These are phyloP conservation scores for Diachrysia chrysitis DNA, from an alignment of 2,888 invertebrate genomes.

Conservation along the genomic window DNA sequence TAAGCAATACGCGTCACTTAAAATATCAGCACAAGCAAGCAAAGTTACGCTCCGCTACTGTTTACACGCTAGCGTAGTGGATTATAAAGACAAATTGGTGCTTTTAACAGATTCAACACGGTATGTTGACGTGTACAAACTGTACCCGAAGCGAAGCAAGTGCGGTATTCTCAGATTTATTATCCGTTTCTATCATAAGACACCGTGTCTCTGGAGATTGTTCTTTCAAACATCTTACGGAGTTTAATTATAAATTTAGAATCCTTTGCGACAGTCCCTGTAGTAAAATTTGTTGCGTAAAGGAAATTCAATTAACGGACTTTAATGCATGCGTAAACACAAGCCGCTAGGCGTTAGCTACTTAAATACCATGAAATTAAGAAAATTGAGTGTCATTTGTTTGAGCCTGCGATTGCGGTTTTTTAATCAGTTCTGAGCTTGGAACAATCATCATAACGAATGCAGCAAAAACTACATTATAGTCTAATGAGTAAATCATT, in stretches of 20 bases:
- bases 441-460: constrained; percentile 24
- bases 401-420: constrained; percentile 13
- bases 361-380: constrained; percentile 54
- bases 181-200: constrained; percentile 50
- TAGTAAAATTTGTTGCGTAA: constrained; percentile 63
- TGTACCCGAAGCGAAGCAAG: constrained; percentile 23
- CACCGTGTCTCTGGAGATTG: constrained; percentile 35
- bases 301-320: constrained; percentile 68
- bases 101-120: constrained; percentile 55
- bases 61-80: constrained; percentile 52
- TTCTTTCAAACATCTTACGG: constrained; percentile 30
- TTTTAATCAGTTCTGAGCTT: constrained; percentile 25
- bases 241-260: constrained; percentile 61
- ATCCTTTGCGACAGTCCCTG: constrained; percentile 52
- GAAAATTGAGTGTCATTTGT: constrained; percentile 30
- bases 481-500: constrained; percentile 8
- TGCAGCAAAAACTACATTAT: background rate
- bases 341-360: constrained; percentile 45
- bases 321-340: constrained; percentile 47
- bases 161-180: constrained; percentile 49
- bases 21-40: constrained; percentile 61
- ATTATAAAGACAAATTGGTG: constrained; percentile 65
- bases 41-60: constrained; percentile 46
- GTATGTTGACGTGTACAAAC: constrained; percentile 46
- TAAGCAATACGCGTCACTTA: constrained; percentile 61